A percentile compares a stretch with the other conserved stretches of the same genome.
These are phyloP conservation scores for Scolopax mira DNA, from an alignment of 2,113 vertebrate species.

Conservation along the genomic window DNA sequence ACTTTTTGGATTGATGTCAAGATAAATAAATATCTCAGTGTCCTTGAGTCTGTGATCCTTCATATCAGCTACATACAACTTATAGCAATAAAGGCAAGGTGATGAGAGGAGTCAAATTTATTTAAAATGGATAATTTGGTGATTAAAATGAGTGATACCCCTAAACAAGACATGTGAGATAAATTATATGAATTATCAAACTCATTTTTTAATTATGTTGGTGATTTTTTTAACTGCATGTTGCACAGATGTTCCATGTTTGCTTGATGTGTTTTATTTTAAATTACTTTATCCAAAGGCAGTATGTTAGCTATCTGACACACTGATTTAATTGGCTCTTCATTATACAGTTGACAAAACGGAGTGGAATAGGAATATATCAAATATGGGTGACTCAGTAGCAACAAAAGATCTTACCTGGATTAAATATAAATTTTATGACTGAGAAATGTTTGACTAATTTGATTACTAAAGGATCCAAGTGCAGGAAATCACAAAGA, in stretches of 20 bases:
- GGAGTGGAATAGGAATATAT: not conserved
- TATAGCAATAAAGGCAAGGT: not conserved
- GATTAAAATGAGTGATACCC: not conserved
- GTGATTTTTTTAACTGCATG: not conserved
- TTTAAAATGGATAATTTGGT: not conserved
- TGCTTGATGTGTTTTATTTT: not conserved
- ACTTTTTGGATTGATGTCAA: not conserved
- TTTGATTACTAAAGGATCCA: not conserved
- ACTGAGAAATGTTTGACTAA: not conserved
- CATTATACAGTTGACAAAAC: not conserved
- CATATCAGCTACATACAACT: not conserved
- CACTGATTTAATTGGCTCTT: not conserved
- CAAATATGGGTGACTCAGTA: not conserved
- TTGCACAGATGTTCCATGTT: not conserved
- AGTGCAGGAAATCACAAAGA: not conserved
- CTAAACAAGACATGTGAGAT: not conserved
- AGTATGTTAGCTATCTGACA: not conserved
- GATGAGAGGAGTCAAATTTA: not conserved
- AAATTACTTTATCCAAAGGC: not conserved
- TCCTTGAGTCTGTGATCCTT: not conserved
- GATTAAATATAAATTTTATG: not conserved
- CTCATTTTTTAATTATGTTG: not conserved
- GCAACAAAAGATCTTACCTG: not conserved
- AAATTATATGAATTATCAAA: not conserved
- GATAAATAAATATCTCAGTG: not conserved